Conservation (phyloP, 2,113 vertebrate species). For the Falcunculus frontatus region DNA sequence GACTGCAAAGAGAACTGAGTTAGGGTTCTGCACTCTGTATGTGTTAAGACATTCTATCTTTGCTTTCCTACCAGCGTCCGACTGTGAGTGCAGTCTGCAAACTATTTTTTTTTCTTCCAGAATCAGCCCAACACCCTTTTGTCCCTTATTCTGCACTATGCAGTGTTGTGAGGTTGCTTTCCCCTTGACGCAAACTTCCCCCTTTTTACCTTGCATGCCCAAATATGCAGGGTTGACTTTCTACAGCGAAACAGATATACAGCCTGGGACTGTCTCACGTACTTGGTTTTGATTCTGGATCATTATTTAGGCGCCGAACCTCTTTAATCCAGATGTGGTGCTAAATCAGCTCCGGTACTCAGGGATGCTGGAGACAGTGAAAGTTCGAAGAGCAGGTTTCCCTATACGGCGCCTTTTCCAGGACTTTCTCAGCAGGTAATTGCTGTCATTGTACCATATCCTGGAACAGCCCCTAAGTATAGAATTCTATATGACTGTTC, state of each 20-base stretch:
- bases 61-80: background rate
- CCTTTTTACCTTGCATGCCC: background rate
- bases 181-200: background rate
- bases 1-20: background rate
- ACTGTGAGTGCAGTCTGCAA: background rate
- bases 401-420: constrained; percentile 84
- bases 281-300: background rate
- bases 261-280: background rate
- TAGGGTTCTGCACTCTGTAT: background rate
- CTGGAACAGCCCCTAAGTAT: background rate
- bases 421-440: constrained; percentile 83
- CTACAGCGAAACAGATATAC: background rate
- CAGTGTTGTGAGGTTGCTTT: background rate
- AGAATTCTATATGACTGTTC: background rate
- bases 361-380: constrained; percentile 92
- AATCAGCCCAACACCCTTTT: background rate
- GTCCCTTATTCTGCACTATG: background rate
- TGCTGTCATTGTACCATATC: background rate
- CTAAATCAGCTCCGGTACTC: constrained; percentile 89
- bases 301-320: constrained; percentile 73
- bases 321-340: constrained; percentile 83
- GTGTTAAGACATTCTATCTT: background rate
- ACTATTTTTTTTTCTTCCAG: background rate
- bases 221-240: background rate
- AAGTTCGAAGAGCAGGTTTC: constrained; percentile 87